phyloP scores from a whole-genome alignment of 2,797 vertebrate genomes.

The Leptodactylus fallax region DNA sequence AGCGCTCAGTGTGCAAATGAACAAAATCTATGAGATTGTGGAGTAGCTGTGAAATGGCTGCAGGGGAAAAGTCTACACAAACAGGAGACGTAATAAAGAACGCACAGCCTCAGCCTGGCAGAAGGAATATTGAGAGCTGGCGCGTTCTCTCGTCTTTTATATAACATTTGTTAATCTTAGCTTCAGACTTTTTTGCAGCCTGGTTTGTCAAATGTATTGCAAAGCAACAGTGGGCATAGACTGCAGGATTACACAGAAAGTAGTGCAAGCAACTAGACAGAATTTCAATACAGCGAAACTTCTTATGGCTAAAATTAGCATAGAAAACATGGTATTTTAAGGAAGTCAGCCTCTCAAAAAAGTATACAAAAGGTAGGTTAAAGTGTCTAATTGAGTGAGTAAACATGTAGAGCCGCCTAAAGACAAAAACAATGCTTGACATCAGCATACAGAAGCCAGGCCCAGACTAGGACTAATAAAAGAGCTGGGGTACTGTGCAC shows the following conservation, averaged over 20 bases:
- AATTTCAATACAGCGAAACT: too few species aligned
- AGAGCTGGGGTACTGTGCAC: too few species aligned
- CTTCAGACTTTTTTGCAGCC: not conserved
- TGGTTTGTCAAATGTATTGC: not conserved
- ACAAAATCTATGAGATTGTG: slow-evolving; percentile 18
- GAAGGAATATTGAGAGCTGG: not conserved
- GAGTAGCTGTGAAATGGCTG: slow-evolving; percentile 40
- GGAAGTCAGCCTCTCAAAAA: too few species aligned
- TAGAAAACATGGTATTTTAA: too few species aligned
- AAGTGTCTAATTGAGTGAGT: too few species aligned
- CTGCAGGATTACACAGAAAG: not conserved
- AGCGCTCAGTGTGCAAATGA: slow-evolving; percentile 39
- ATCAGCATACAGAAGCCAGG: too few species aligned
- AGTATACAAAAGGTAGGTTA: too few species aligned
- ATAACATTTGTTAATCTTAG: not conserved
- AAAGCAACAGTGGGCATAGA: not conserved
- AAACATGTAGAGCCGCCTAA: too few species aligned
- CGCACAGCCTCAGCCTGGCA: not conserved
- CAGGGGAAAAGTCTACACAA: slow-evolving; percentile 23
- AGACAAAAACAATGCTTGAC: too few species aligned
- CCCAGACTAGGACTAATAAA: too few species aligned
- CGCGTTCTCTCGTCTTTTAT: not conserved
- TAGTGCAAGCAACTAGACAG: not conserved
- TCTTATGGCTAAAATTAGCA: too few species aligned
- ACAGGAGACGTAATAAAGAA: slow-evolving; percentile 25